Percentiles rank a stretch among this genome's conserved stretches.
These are phyloP conservation scores for Scleropages formosus DNA, from an alignment of 2,797 vertebrate species.

Conservation along the genomic window DNA sequence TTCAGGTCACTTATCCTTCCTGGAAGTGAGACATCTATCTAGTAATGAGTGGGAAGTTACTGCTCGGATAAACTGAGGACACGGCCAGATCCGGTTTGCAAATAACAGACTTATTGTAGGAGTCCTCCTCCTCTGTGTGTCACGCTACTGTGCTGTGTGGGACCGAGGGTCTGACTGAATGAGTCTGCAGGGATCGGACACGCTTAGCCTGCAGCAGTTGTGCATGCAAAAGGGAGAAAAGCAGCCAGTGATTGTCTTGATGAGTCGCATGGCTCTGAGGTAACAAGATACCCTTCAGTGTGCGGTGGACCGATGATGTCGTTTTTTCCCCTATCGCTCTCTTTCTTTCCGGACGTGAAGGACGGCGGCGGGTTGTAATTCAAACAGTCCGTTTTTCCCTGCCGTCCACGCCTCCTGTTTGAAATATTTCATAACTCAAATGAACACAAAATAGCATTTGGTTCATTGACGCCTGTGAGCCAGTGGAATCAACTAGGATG, in stretches of 20 bases:
- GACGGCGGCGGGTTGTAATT: neutral
- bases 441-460: neutral
- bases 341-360: neutral
- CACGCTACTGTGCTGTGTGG: neutral
- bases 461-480: neutral
- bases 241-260: conserved; percentile 1
- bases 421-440: neutral
- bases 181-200: neutral
- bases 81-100: no score
- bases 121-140: neutral
- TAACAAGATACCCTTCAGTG: conserved; percentile 19
- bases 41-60: neutral
- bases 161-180: neutral
- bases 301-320: neutral
- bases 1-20: neutral
- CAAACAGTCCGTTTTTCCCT: neutral
- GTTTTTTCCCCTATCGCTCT: neutral
- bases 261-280: neutral
- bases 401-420: neutral
- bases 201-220: neutral
- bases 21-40: neutral
- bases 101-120: neutral
- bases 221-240: neutral
- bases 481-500: no score
- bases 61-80: no score